Base-by-base conservation (phyloP, 2,113 vertebrate species). In the Xiphias gladius region DNA sequence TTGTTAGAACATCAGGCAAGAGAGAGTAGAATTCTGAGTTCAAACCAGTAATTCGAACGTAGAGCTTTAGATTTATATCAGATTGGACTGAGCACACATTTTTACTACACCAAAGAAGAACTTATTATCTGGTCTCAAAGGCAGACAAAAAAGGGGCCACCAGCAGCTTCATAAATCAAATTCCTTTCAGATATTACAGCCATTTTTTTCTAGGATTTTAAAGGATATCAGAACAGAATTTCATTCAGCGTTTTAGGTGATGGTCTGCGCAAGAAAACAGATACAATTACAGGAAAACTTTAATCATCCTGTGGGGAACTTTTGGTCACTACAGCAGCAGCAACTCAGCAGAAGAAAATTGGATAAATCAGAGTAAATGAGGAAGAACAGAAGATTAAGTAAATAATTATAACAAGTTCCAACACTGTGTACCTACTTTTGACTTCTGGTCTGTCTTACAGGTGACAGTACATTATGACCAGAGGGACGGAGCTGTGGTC, bases 391-490 rank as follows among this genome's bases (percentile, higher is more conserved):
- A 22, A 39, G 14, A 50, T 28, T 11, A 48, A 17, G 4, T 28
- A 2, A 1, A 8, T 37, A 65, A 37, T 35, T 80, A 22, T 16
- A 1, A 63, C 26, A 64, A 43, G 37, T 22, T 68, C 1, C 14
- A 43, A 48, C 46, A n/a, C 16, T 30, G 6, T 32, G 2, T 30
- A 71, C 24, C 2, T 58, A 17, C 26, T n/a, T 48, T n/a, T 61
- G 30, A 13, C 20, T 61, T 35, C 10, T 58, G 50, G 7, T 82
- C 24, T 66, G 14, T 79, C 67, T 67, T 57, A 2, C 87, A 96
- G 95, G 98, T 99, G 82, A 99, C 98, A 0, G 98, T 99, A 3
- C 96, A 98, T 89, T 99, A 99, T 32, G 91, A 75, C 0, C 97
- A 98, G 94, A 91, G 96, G 82, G 94, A 96, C 0, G 97, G 98